phyloP scores from a whole-genome alignment of 1,140 invertebrate genomes.

The Drosophila murphyi region DNA sequence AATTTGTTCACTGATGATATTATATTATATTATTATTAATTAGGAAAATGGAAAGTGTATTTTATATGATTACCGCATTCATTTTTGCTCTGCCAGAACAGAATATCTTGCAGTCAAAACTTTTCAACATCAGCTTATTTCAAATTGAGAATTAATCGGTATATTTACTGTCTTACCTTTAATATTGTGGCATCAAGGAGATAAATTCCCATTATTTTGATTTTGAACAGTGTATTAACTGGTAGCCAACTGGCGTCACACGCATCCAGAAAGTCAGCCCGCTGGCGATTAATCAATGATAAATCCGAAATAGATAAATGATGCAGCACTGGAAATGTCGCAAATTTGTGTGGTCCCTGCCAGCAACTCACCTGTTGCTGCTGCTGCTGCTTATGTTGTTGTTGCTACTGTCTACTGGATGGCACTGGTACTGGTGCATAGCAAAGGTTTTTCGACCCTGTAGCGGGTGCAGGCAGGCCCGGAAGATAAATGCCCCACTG shows the following conservation, averaged over 20 bases:
- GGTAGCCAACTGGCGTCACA: constrained; percentile 40
- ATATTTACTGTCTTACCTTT: too few relatives aligned
- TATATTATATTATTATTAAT: too few relatives aligned
- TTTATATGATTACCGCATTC: too few relatives aligned
- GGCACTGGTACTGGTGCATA: not conserved
- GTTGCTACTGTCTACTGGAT: constrained; percentile 17
- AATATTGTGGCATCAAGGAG: too few relatives aligned
- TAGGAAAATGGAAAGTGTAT: too few relatives aligned
- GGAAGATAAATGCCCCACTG: constrained; percentile 77
- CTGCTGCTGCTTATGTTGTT: constrained; percentile 33
- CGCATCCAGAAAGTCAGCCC: constrained; percentile 44
- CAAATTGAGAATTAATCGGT: too few relatives aligned
- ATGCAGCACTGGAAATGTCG: constrained; percentile 66
- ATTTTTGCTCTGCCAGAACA: too few relatives aligned
- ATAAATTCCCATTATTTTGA: not conserved
- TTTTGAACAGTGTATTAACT: constrained; percentile 33
- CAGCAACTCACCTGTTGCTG: constrained; percentile 68
- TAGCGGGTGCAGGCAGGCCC: constrained; percentile 63
- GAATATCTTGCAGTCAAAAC: too few relatives aligned
- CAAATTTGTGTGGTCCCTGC: constrained; percentile 70
- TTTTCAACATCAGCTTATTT: too few relatives aligned
- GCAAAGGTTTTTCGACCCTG: constrained; percentile 16
- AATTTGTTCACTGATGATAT: too few relatives aligned
- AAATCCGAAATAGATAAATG: constrained; percentile 83
- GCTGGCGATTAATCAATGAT: constrained; percentile 80